A percentile compares a stretch with the other conserved stretches of the same genome.
Conservation (phyloP, 92 coral and sea anemone species). For the Galaxea fascicularis region DNA sequence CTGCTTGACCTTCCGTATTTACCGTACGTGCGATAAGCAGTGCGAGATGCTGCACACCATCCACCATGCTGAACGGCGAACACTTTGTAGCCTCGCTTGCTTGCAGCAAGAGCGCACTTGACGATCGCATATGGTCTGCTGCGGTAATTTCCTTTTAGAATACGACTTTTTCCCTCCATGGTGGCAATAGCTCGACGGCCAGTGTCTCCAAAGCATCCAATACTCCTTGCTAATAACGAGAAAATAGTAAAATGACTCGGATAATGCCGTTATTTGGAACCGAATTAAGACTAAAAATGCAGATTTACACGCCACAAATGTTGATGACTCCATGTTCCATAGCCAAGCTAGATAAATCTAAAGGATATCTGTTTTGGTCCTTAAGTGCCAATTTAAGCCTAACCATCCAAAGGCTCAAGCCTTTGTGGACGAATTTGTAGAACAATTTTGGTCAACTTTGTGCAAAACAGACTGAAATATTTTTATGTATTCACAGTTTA, state of each 20-base stretch:
- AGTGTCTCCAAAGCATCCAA: slow-evolving; percentile 49
- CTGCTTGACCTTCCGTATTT: slow-evolving; percentile 48
- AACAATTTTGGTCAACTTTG: too few species aligned
- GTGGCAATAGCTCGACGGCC: slow-evolving; percentile 42
- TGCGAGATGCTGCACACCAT: slow-evolving; percentile 53
- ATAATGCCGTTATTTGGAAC: not conserved
- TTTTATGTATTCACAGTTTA: too few species aligned
- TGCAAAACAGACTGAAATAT: too few species aligned
- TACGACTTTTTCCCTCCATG: slow-evolving; percentile 44
- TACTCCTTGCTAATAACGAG: not conserved
- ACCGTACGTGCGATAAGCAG: slow-evolving; percentile 62
- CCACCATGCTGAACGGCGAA: slow-evolving; percentile 69
- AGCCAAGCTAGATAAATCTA: too few species aligned
- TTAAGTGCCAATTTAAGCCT: too few species aligned
- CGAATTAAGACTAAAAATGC: too few species aligned
- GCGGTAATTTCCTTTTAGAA: slow-evolving; percentile 26
- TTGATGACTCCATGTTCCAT: too few species aligned
- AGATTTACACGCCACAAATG: too few species aligned
- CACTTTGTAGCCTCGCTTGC: slow-evolving; percentile 39
- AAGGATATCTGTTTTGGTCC: too few species aligned
- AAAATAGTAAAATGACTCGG: too few species aligned
- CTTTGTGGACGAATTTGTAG: too few species aligned
- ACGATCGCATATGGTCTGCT: slow-evolving; percentile 21
- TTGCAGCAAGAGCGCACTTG: slow-evolving; percentile 43
- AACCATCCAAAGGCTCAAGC: too few species aligned